Conservation (phyloP, 2,888 invertebrate genomes). For the Cataglyphis livida region DNA sequence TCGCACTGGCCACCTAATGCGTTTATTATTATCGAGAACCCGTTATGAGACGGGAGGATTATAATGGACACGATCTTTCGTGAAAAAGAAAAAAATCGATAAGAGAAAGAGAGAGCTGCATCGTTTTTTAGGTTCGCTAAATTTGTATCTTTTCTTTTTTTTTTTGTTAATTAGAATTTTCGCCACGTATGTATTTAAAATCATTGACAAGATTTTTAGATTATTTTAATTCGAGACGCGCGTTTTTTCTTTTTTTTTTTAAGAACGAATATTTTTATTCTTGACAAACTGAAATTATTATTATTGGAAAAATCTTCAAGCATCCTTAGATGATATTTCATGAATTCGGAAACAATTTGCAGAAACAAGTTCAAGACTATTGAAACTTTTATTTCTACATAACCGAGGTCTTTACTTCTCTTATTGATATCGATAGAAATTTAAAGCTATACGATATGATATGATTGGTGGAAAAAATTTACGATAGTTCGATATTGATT, state of each 20-base stretch:
- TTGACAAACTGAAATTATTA: conserved; percentile 12
- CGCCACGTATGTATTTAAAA: not conserved
- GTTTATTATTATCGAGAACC: conserved; percentile 32
- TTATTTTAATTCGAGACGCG: not conserved
- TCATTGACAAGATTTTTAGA: not conserved
- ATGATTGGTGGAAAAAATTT: conserved; percentile 7
- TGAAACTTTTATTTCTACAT: conserved; percentile 30
- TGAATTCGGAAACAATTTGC: conserved; percentile 47
- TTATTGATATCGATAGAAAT: conserved; percentile 29
- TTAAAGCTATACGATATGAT: not conserved
- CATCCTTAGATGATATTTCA: conserved; percentile 7
- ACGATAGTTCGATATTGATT: conserved; percentile 19
- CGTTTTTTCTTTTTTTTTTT: not conserved
- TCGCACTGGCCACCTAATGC: conserved; percentile 14
- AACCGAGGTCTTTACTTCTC: not conserved
- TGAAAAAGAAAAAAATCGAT: not conserved
- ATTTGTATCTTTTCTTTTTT: not conserved
- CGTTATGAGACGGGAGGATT: not conserved
- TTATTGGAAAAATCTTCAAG: conserved; percentile 28
- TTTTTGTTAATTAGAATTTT: conserved; percentile 4
- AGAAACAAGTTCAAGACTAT: conserved; percentile 8
- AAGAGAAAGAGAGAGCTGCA: not conserved
- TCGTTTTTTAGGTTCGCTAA: not conserved
- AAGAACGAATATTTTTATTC: not conserved
- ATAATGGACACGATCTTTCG: not conserved